Conservation (phyloP, 2,888 invertebrate genomes). For the Lottia scabra region DNA sequence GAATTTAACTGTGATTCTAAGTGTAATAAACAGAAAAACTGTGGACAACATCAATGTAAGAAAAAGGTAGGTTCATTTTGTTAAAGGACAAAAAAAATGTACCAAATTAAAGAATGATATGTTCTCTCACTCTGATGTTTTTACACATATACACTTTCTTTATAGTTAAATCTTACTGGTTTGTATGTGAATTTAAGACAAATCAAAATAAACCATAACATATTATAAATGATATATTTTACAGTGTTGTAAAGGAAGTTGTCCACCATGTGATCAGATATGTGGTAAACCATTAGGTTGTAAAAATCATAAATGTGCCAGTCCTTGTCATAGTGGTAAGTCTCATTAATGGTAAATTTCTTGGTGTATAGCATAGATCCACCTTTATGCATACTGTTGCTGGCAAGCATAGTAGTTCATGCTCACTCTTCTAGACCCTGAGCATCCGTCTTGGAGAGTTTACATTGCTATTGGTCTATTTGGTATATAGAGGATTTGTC, state of each 20-base stretch:
- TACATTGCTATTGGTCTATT: too few relatives aligned
- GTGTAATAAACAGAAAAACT: slow-evolving; percentile 84
- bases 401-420: too few relatives aligned
- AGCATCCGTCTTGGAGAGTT: too few relatives aligned
- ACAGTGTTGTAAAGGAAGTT: slow-evolving; percentile 86
- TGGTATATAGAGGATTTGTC: too few relatives aligned
- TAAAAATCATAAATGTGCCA: slow-evolving; percentile 86
- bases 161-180: too few relatives aligned
- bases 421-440: too few relatives aligned
- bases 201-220: too few relatives aligned
- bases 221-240: slow-evolving; percentile 38
- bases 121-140: too few relatives aligned
- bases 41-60: slow-evolving; percentile 89
- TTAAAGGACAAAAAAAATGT: background rate
- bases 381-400: too few relatives aligned
- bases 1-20: slow-evolving; percentile 89
- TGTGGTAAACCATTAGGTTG: slow-evolving; percentile 88
- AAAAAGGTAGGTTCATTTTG: slow-evolving; percentile 77
- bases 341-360: background rate
- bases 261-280: slow-evolving; percentile 71
- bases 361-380: too few relatives aligned
- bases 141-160: too few relatives aligned
- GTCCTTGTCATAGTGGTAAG: slow-evolving; percentile 80
- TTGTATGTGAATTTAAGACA: too few relatives aligned
- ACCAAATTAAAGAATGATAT: background rate